Evolutionary conservation across 2,888 invertebrate species (phyloP).

Genomic region (Lepidocyrtoides sp.): DNA sequence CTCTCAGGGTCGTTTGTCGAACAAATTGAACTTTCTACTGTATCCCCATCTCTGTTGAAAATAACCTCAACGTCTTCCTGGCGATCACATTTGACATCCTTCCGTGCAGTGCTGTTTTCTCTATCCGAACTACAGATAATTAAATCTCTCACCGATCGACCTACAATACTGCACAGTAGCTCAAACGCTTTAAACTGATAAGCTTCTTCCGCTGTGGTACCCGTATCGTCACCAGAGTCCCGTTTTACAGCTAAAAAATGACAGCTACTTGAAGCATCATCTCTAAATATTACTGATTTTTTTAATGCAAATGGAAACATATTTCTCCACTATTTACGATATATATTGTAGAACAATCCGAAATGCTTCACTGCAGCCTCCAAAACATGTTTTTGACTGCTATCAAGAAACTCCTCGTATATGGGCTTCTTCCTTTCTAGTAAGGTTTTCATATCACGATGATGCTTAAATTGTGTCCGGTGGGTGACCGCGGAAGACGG

Average conservation of each 20-base stretch:
- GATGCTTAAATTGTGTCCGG: not conserved
- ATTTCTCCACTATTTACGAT: slow-evolving; percentile 19
- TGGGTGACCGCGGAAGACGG: not conserved
- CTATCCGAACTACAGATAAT: slow-evolving; percentile 24
- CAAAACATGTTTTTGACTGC: slow-evolving; percentile 20
- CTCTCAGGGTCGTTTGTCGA: not conserved
- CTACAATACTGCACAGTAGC: slow-evolving; percentile 45
- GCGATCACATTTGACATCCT: not conserved
- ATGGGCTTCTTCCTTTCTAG: slow-evolving; percentile 28
- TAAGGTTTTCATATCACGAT: slow-evolving; percentile 30
- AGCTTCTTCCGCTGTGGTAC: slow-evolving; percentile 1
- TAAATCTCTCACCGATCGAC: slow-evolving; percentile 6
- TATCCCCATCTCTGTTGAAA: not conserved
- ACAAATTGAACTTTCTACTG: not conserved
- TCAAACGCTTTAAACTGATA: slow-evolving; percentile 47
- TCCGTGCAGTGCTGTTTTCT: not conserved
- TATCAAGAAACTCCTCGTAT: slow-evolving; percentile 22
- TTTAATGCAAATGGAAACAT: not conserved
- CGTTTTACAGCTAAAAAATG: slow-evolving; percentile 57
- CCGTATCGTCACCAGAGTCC: not conserved
- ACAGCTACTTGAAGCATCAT: not conserved
- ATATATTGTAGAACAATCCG: not conserved
- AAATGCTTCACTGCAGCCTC: slow-evolving; percentile 21
- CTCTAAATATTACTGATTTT: not conserved
- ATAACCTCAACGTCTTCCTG: not conserved